Evolutionary conservation across 2,888 invertebrate genomes (phyloP).

Genomic region (Cyrtodaria siliqua): DNA sequence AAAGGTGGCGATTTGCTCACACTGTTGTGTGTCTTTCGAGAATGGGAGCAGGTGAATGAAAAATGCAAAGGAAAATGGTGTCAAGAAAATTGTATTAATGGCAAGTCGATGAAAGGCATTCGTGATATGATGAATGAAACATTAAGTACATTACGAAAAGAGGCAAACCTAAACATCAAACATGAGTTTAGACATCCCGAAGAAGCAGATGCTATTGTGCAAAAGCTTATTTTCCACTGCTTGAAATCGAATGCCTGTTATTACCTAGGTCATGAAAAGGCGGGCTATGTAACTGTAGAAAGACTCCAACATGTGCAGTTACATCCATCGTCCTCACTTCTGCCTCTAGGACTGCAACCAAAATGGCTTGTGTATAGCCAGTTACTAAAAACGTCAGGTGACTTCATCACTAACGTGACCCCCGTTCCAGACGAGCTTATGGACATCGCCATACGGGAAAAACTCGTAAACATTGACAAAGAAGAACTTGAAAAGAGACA

Average conservation of each 20-base stretch:
- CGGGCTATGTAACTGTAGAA: conserved; percentile 74
- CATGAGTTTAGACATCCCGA: conserved; percentile 48
- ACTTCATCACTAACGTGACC: conserved; percentile 77
- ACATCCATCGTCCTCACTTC: conserved; percentile 79
- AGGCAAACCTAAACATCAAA: conserved; percentile 58
- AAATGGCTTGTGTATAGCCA: conserved; percentile 78
- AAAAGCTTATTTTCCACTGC: conserved; percentile 72
- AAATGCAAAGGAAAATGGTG: conserved; percentile 80
- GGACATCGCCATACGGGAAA: background rate
- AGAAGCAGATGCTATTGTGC: conserved; percentile 51
- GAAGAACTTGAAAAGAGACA: conserved; percentile 52
- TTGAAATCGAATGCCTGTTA: conserved; percentile 73
- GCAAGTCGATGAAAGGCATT: conserved; percentile 78
- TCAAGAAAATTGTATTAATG: conserved; percentile 82
- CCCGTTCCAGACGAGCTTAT: conserved; percentile 67
- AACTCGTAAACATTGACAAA: conserved; percentile 60
- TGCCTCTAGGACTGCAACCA: conserved; percentile 68
- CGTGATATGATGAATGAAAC: conserved; percentile 75
- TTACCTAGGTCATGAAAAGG: conserved; percentile 75
- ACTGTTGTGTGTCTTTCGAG: conserved; percentile 75
- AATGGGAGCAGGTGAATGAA: conserved; percentile 74
- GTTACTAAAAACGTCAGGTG: conserved; percentile 73
- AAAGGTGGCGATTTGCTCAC: conserved; percentile 79
- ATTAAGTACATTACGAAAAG: conserved; percentile 65
- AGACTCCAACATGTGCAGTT: conserved; percentile 69